Evolutionary conservation across 2,888 invertebrate species (phyloP).

Genomic region (Dryobotodes eremita): DNA sequence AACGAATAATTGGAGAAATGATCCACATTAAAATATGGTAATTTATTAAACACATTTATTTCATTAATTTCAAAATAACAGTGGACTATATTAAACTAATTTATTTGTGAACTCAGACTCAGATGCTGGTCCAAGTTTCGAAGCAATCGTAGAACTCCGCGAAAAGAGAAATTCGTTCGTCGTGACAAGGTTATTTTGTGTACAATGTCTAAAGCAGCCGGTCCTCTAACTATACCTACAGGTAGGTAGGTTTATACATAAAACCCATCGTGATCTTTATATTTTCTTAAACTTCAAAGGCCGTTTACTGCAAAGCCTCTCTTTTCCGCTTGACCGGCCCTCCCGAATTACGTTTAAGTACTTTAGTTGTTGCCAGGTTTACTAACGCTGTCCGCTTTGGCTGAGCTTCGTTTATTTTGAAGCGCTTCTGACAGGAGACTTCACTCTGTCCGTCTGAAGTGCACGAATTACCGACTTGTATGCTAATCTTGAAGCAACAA

Average conservation of each 20-base stretch:
- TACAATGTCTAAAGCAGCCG: background rate
- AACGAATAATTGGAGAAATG: slow-evolving; percentile 29
- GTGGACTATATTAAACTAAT: slow-evolving; percentile 3
- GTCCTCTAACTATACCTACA: slow-evolving; percentile 1
- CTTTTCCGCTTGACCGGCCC: slow-evolving; percentile 40
- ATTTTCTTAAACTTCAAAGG: slow-evolving; percentile 60
- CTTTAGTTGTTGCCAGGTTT: slow-evolving; percentile 46
- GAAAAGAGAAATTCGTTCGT: background rate
- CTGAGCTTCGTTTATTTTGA: slow-evolving; percentile 41
- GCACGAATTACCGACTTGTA: slow-evolving; percentile 41
- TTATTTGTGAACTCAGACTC: background rate
- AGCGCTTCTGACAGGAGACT: slow-evolving; percentile 32
- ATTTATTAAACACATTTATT: slow-evolving; percentile 39
- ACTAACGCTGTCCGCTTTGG: slow-evolving; percentile 25
- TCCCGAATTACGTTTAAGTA: slow-evolving; percentile 34
- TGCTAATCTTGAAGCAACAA: slow-evolving; percentile 47
- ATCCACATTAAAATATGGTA: slow-evolving; percentile 45
- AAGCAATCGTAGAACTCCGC: background rate
- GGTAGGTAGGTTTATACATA: slow-evolving; percentile 1
- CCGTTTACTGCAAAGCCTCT: slow-evolving; percentile 43
- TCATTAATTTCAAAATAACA: slow-evolving; percentile 22
- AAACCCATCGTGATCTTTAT: slow-evolving; percentile 27
- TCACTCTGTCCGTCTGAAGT: slow-evolving; percentile 33
- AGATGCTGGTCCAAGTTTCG: slow-evolving; percentile 1
- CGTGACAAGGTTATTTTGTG: slow-evolving; percentile 7